Percentiles rank a stretch among this genome's conserved stretches.
Evolutionary conservation across 2,888 invertebrate species (phyloP).

Genomic region (Nemurella pictetii): DNA sequence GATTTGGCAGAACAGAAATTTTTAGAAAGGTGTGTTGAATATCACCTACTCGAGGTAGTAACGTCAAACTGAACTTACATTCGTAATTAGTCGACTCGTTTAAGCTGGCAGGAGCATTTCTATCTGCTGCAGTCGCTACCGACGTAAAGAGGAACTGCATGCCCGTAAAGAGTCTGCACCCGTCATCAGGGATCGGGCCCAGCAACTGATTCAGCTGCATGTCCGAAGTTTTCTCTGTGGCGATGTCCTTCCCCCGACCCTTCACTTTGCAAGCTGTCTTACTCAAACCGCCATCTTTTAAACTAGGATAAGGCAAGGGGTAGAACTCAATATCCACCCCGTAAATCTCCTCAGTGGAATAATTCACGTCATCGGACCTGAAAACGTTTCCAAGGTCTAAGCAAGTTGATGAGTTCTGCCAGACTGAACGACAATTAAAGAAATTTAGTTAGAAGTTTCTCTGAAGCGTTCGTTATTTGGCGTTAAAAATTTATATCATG

Average conservation of each 20-base stretch:
- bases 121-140: not conserved
- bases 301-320: not conserved
- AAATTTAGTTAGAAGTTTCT: too few species aligned
- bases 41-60: too few species aligned
- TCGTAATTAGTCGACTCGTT: not conserved
- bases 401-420: not conserved
- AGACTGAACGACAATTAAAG: too few species aligned
- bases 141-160: slow-evolving; percentile 60
- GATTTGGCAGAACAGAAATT: too few species aligned
- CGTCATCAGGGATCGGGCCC: slow-evolving; percentile 58
- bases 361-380: slow-evolving; percentile 44
- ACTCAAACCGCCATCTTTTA: not conserved
- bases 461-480: too few species aligned
- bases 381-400: not conserved
- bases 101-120: not conserved
- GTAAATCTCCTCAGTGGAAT: slow-evolving; percentile 44
- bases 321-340: slow-evolving; percentile 48
- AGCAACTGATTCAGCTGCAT: slow-evolving; percentile 47
- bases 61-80: too few species aligned
- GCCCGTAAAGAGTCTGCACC: slow-evolving; percentile 58
- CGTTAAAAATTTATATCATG: too few species aligned
- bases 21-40: too few species aligned
- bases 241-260: slow-evolving; percentile 47
- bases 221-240: slow-evolving; percentile 53
- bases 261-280: slow-evolving; percentile 19